phyloP scores from a whole-genome alignment of 2,797 vertebrate species.

The Smutsia temminckii region DNA sequence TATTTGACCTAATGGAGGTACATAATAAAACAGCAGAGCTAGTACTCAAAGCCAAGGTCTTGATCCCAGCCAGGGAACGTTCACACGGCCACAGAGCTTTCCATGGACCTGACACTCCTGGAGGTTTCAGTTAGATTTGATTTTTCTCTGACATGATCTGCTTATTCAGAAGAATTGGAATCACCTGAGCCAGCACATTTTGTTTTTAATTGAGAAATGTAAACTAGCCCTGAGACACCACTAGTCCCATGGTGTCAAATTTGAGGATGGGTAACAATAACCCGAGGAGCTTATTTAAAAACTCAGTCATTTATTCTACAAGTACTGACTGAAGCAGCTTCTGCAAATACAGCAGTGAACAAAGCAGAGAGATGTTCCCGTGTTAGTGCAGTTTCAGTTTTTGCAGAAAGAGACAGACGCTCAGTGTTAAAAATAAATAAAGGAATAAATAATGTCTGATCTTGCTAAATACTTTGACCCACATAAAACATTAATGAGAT shows the following conservation, averaged over 20 bases:
- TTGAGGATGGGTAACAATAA: background rate
- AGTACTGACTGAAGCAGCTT: background rate
- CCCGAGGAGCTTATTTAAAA: background rate
- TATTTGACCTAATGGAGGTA: background rate
- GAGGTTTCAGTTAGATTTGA: background rate
- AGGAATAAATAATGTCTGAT: background rate
- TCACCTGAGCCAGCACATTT: background rate
- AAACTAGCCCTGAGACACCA: background rate
- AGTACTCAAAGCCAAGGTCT: background rate
- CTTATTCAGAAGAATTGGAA: background rate
- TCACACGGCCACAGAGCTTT: background rate
- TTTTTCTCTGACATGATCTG: background rate
- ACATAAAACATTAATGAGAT: background rate
- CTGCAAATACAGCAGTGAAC: background rate
- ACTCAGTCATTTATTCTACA: background rate
- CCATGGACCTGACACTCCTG: background rate
- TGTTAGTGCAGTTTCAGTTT: background rate
- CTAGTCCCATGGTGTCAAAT: background rate
- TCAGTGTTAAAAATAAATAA: background rate
- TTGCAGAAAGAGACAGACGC: background rate
- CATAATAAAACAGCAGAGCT: background rate
- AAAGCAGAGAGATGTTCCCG: background rate
- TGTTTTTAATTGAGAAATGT: background rate
- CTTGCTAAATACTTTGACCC: background rate
- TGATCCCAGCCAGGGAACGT: background rate